Base-by-base conservation (phyloP, 2,113 vertebrate species). In the Platysternon megacephalum region DNA sequence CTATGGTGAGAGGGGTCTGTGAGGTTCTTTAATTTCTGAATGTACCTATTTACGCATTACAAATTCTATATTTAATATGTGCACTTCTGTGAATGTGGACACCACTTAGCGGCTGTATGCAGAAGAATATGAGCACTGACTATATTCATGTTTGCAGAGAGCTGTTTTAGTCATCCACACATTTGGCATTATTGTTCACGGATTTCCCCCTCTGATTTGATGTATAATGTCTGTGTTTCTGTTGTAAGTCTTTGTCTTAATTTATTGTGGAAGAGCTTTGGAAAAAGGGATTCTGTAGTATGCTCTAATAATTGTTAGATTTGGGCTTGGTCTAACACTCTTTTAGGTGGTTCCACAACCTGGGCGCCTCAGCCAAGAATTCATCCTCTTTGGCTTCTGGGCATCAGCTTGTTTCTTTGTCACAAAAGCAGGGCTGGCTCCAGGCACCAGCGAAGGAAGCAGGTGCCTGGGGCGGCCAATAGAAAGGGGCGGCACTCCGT, bases 41-140 rank as follows among this genome's bases (percentile, higher is more conserved):
- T 44, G 6, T 89, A 24, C 24, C 81, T 51, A 55, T 92, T 78
- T 21, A 10, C 46, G 90, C 68, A 82, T 3, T 86, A 1, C 4
- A 0, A n/a, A 17, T 74, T 52, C 24, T 80, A 79, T 78, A 68
- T 0, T 0, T 72, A 13, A 22, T n/a, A 5, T 1, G 2, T 68
- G 11, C 44, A 2, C 82, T 56, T 89, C 76, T 52, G 8, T 8
- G 4, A 42, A 72, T 5, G 16, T 72, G 68, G 49, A 17, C 78
- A n/a, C 68, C 89, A 42, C 11, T 93, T 72, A 84, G 68, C 2
- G 51, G 56, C 49, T 42, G 19, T 1, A 0, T 85, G 11, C 56
- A 76, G 35, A 72, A 24, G 39, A 74, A 82, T 46, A 21, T 48
- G 24, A 88, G 2, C 17, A 16, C 3, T 87, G 21, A 16, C 2